Conservation (phyloP, 2,797 vertebrate species). For the Anguilla pacifica region DNA sequence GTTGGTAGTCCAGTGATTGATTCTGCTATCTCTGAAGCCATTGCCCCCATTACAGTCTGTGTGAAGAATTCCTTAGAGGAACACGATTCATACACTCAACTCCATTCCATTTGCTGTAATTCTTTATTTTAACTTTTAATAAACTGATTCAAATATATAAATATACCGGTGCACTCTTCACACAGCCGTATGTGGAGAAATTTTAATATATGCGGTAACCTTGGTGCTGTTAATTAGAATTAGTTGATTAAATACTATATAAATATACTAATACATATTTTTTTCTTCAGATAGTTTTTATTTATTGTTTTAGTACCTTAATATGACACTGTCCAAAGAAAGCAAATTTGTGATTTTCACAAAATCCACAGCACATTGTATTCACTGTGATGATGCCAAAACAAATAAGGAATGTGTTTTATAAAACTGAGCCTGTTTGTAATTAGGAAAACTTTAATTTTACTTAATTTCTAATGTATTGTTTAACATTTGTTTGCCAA, state of each 20-base stretch:
- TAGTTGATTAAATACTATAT: too few species aligned
- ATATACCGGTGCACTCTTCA: too few species aligned
- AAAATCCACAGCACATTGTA: neutral
- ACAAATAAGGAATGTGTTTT: neutral
- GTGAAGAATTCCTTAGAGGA: neutral
- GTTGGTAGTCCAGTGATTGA: constrained; percentile 9
- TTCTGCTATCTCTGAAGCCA: neutral
- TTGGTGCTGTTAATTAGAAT: too few species aligned
- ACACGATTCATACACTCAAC: neutral
- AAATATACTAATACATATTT: too few species aligned
- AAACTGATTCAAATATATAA: neutral
- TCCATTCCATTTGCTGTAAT: neutral
- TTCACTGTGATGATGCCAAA: neutral
- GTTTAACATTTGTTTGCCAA: neutral
- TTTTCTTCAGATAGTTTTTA: neutral
- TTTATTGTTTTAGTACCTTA: too few species aligned
- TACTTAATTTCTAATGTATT: neutral
- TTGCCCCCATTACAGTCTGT: neutral
- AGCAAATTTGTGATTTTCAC: neutral
- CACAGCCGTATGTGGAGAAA: too few species aligned
- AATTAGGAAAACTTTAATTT: neutral
- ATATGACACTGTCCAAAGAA: too few species aligned
- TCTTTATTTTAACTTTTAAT: neutral
- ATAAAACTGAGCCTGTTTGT: neutral
- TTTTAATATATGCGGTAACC: too few species aligned